Evolutionary conservation across 2,797 vertebrate species (phyloP).

Genomic region (Crenuchus spilurus): DNA sequence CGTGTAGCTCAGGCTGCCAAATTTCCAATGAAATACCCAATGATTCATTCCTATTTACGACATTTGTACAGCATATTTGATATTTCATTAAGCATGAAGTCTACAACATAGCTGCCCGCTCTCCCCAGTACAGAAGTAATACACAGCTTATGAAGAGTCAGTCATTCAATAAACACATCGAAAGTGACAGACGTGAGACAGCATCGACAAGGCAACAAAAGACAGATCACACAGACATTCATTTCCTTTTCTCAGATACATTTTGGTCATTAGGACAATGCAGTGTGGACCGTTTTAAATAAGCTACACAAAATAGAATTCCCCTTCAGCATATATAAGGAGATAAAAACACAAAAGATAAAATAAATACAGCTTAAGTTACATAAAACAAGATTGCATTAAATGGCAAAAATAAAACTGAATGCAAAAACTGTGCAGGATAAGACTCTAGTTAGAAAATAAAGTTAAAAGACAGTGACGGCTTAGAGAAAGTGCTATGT

Average conservation of each 20-base stretch:
- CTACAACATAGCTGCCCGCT: not conserved
- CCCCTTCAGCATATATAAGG: slow-evolving; percentile 43
- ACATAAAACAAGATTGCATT: not conserved
- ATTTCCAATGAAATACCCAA: slow-evolving; percentile 20
- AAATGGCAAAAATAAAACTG: not conserved
- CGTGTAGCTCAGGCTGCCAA: not conserved
- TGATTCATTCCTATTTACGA: slow-evolving; percentile 2
- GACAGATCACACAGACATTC: slow-evolving; percentile 55
- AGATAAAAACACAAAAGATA: too few species aligned
- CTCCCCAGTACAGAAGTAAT: slow-evolving; percentile 23
- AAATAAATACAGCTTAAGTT: slow-evolving; percentile 53
- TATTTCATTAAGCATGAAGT: slow-evolving; percentile 40
- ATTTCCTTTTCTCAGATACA: slow-evolving; percentile 46
- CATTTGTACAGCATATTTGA: slow-evolving; percentile 29
- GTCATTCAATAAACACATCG: slow-evolving; percentile 36
- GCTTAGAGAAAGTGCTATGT: slow-evolving; percentile 13
- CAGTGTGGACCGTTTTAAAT: slow-evolving; percentile 43
- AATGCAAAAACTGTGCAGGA: too few species aligned
- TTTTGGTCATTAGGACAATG: slow-evolving; percentile 66
- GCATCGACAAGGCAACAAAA: slow-evolving; percentile 50
- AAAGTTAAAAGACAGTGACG: not conserved
- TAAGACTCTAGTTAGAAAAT: too few species aligned
- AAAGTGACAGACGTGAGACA: slow-evolving; percentile 1
- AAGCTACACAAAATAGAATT: slow-evolving; percentile 52
- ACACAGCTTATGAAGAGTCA: slow-evolving; percentile 18